These are phyloP conservation scores for Scelioninae gen. 1 DNA, from an alignment of 2,888 invertebrate species.

Conservation along the genomic window DNA sequence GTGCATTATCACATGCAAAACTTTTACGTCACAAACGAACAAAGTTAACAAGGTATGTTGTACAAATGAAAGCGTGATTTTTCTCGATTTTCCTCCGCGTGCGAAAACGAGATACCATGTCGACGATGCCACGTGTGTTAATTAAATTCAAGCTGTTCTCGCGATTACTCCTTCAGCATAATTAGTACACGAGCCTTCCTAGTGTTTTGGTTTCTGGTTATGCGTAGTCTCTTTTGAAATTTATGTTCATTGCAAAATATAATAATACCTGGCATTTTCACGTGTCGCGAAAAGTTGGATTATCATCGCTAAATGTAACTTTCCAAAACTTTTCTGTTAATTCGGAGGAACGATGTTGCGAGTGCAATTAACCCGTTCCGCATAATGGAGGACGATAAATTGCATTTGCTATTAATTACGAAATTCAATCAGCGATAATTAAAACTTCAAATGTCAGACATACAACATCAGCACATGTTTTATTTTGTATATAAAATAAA, in stretches of 20 bases:
- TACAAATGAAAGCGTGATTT: slow-evolving; percentile 45
- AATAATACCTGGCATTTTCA: slow-evolving; percentile 46
- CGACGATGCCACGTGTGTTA: slow-evolving; percentile 65
- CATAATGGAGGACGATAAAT: slow-evolving; percentile 13
- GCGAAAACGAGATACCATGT: slow-evolving; percentile 46
- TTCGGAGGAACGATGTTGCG: slow-evolving; percentile 18
- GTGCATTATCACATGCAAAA: not conserved
- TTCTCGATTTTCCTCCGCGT: slow-evolving; percentile 46
- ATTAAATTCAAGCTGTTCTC: slow-evolving; percentile 69
- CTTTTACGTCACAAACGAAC: slow-evolving; percentile 26
- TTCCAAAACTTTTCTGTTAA: slow-evolving; percentile 43
- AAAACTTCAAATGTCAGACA: too few species aligned
- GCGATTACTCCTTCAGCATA: slow-evolving; percentile 65
- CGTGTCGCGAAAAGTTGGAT: slow-evolving; percentile 39
- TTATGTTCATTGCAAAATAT: slow-evolving; percentile 49
- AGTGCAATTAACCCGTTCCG: slow-evolving; percentile 8
- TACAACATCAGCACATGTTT: too few species aligned
- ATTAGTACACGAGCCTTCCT: slow-evolving; percentile 54
- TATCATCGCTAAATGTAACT: slow-evolving; percentile 47
- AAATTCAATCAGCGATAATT: not conserved
- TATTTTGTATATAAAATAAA: not conserved
- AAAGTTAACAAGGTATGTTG: slow-evolving; percentile 25
- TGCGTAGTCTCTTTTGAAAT: slow-evolving; percentile 47
- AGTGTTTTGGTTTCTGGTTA: slow-evolving; percentile 52
- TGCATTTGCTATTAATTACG: not conserved